Evolutionary conservation across 2,888 invertebrate species (phyloP).

Genomic region (Heteromurus nitidus): DNA sequence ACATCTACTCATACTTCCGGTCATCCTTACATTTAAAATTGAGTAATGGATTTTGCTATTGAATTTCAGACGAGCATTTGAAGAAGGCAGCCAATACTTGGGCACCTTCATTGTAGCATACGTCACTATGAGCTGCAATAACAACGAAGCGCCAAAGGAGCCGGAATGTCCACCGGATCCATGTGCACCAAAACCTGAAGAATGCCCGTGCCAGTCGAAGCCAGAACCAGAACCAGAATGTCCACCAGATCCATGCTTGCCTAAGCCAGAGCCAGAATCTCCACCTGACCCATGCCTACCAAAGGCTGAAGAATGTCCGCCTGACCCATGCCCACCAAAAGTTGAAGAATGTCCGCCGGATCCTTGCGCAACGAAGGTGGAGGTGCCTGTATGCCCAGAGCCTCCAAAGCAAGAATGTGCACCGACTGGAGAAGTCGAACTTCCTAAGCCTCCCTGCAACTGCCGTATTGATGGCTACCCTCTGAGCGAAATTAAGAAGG

Average conservation of each 20-base stretch:
- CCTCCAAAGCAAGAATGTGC: background rate
- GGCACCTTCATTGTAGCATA: slow-evolving; percentile 5
- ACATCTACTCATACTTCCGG: background rate
- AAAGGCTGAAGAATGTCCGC: background rate
- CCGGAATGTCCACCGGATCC: background rate
- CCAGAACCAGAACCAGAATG: background rate
- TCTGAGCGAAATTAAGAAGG: background rate
- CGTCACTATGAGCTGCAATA: slow-evolving; percentile 26
- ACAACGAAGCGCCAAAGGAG: slow-evolving; percentile 26
- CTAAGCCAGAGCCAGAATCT: background rate
- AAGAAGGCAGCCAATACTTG: slow-evolving; percentile 4
- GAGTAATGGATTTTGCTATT: too few species aligned
- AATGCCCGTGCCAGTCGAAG: background rate
- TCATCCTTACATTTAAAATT: too few species aligned
- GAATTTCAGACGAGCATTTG: background rate
- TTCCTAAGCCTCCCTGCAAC: background rate
- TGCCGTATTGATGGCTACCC: slow-evolving; percentile 19
- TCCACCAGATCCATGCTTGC: slow-evolving; percentile 3
- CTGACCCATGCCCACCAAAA: slow-evolving; percentile 20
- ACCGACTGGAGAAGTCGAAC: background rate
- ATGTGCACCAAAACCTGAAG: slow-evolving; percentile 26
- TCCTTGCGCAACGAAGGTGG: background rate
- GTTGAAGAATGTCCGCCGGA: slow-evolving; percentile 4
- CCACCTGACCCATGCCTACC: slow-evolving; percentile 14
- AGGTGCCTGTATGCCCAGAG: slow-evolving; percentile 1